A percentile compares a stretch with the other conserved stretches of the same genome.
Conservation (phyloP, 2,888 invertebrate genomes). For the Neoitamus cyanurus region DNA sequence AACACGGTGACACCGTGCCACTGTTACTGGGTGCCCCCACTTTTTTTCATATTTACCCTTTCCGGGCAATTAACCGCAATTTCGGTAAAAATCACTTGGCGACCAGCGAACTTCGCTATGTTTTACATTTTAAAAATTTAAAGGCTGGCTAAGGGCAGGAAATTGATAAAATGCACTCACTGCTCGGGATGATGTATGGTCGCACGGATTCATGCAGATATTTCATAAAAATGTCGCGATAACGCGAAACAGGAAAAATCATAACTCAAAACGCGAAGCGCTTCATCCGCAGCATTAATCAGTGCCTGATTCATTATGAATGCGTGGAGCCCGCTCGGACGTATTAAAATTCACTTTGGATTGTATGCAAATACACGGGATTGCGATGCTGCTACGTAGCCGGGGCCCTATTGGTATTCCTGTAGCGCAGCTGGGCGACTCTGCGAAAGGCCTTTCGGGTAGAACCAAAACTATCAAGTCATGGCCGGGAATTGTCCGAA, state of each 20-base stretch:
- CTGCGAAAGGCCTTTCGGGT: neutral
- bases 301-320: constrained; percentile 9
- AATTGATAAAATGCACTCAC: constrained; percentile 9
- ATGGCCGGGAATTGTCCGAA: neutral
- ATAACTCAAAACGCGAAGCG: constrained; percentile 5
- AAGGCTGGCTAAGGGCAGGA: neutral
- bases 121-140: neutral
- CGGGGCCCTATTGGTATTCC: neutral
- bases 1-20: neutral
- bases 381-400: neutral
- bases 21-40: neutral
- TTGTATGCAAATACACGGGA: constrained; percentile 16
- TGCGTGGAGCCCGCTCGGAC: neutral
- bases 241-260: neutral
- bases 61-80: neutral
- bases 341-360: constrained; percentile 25
- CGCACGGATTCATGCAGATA: neutral
- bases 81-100: neutral
- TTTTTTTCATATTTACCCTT: neutral
- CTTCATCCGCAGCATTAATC: neutral
- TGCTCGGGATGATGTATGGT: neutral
- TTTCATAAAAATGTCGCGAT: neutral
- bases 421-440: neutral
- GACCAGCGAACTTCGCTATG: neutral
- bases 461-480: neutral